A percentile compares a stretch with the other conserved stretches of the same genome.
Evolutionary conservation across 2,113 vertebrate genomes (phyloP).

Genomic region (Apteryx mantelli): DNA sequence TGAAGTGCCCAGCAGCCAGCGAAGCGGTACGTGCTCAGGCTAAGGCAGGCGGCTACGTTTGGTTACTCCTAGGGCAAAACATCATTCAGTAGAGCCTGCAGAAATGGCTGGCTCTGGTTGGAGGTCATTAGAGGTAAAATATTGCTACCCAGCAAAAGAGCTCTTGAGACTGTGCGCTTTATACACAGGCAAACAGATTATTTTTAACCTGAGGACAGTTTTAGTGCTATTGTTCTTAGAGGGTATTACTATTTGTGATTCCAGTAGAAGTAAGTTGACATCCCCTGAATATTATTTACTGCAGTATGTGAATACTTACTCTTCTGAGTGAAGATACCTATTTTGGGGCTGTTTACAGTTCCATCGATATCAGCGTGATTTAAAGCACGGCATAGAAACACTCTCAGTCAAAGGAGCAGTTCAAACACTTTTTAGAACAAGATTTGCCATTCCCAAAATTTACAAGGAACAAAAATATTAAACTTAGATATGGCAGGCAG

Average conservation of each 20-base stretch:
- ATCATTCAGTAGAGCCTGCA: conserved; percentile 11
- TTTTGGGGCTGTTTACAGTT: background rate
- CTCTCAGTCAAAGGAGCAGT: background rate
- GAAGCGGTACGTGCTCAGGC: background rate
- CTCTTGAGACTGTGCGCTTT: background rate
- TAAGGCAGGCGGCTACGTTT: background rate
- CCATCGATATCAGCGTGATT: background rate
- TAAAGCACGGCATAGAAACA: background rate
- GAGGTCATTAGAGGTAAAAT: conserved; percentile 70
- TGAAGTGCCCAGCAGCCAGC: fast-evolving
- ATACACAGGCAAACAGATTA: conserved; percentile 19
- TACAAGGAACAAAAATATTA: background rate
- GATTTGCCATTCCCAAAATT: background rate
- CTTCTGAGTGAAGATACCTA: background rate
- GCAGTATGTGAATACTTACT: background rate
- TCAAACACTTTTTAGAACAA: background rate
- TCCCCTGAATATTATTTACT: background rate
- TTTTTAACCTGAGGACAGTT: conserved; percentile 57
- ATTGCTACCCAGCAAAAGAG: conserved; percentile 47
- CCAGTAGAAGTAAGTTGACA: conserved; percentile 17
- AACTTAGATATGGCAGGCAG: background rate
- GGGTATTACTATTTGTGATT: conserved; percentile 8
- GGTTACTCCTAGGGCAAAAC: background rate
- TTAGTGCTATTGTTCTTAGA: conserved; percentile 71
- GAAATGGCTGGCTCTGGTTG: conserved; percentile 20